Evolutionary conservation across 92 coral and sea anemone genomes (phyloP).

Genomic region (Epizoanthus rinbou): DNA sequence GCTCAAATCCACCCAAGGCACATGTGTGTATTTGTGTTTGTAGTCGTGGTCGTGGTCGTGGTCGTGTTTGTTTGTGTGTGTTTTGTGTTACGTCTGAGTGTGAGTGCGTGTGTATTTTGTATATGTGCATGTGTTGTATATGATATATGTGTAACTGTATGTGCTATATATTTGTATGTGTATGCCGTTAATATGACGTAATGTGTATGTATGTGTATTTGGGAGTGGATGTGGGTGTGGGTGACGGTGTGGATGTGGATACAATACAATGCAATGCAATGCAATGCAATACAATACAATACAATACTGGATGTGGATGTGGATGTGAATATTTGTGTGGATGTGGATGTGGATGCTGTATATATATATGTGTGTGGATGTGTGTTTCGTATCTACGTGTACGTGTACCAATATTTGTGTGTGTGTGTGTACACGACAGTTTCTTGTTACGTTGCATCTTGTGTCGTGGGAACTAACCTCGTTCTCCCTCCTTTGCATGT

Average conservation of each 20-base stretch:
- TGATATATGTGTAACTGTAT: too few relatives aligned
- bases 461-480: not conserved
- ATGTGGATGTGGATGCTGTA: not conserved
- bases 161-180: too few relatives aligned
- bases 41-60: not conserved
- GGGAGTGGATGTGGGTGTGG: too few relatives aligned
- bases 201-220: too few relatives aligned
- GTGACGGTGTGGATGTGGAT: too few relatives aligned
- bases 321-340: too few relatives aligned
- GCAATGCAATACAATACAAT: too few relatives aligned
- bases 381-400: not conserved
- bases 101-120: not conserved
- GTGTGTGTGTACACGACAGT: not conserved
- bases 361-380: not conserved
- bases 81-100: not conserved
- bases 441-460: not conserved
- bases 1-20: too few relatives aligned
- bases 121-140: too few relatives aligned
- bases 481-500: slow-evolving; percentile 24
- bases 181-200: too few relatives aligned
- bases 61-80: not conserved
- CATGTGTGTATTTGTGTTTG: not conserved
- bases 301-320: too few relatives aligned
- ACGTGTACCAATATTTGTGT: not conserved
- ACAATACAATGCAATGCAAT: too few relatives aligned